Evolutionary conservation across 2,113 vertebrate species (phyloP).

Genomic region (Proterorhinus semilunaris): DNA sequence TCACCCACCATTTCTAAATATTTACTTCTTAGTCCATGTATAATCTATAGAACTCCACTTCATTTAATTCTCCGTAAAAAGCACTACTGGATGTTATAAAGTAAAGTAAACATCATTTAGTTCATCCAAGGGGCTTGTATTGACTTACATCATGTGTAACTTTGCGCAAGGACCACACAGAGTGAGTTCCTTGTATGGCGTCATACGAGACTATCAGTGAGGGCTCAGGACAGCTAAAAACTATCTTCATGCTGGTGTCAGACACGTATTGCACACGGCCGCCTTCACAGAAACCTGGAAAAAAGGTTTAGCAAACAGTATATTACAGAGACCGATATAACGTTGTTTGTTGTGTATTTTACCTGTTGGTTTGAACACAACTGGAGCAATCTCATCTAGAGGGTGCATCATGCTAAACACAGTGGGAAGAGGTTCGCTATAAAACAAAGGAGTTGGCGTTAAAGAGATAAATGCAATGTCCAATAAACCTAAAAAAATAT

Average conservation of each 20-base stretch:
- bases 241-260: conserved; percentile 84
- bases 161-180: conserved; percentile 88
- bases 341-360: conserved; percentile 23
- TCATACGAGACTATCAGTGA: conserved; percentile 94
- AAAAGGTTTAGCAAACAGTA: neutral
- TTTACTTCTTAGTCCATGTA: too few species aligned
- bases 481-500: neutral
- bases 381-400: conserved; percentile 92
- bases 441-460: conserved; percentile 5
- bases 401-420: conserved; percentile 98
- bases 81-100: neutral
- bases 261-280: conserved; percentile 87
- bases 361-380: conserved; percentile 90
- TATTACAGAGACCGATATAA: neutral
- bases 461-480: neutral
- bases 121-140: neutral
- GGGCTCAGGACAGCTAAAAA: conserved; percentile 85
- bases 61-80: neutral
- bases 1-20: too few species aligned
- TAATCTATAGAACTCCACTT: too few species aligned
- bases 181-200: conserved; percentile 84
- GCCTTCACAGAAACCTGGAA: conserved; percentile 81
- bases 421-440: conserved; percentile 90
- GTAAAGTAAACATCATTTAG: neutral
- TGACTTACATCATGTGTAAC: conserved; percentile 86